phyloP scores from a whole-genome alignment of 2,797 vertebrate species.

The Crocidura indochinensis region DNA sequence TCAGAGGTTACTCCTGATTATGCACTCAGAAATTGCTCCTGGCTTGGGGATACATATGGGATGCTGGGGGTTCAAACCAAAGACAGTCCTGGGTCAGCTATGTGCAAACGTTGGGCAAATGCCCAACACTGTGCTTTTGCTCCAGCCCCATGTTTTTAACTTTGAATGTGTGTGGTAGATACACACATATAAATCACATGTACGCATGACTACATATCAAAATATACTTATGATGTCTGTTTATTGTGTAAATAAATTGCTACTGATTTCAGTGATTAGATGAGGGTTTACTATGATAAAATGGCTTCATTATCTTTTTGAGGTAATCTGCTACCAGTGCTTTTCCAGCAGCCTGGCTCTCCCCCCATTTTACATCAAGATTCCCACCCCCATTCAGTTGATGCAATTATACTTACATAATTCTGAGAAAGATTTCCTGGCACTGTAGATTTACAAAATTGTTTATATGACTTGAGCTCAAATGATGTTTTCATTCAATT shows the following conservation, averaged over 20 bases:
- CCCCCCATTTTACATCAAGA: slow-evolving; percentile 58
- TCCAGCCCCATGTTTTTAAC: too few species aligned
- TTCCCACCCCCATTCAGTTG: slow-evolving; percentile 53
- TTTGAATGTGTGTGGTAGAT: background rate
- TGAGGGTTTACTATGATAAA: slow-evolving; percentile 64
- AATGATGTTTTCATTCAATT: slow-evolving; percentile 65
- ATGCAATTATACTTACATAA: slow-evolving; percentile 78
- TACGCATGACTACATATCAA: slow-evolving; percentile 4
- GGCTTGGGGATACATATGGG: too few species aligned
- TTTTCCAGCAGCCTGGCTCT: slow-evolving; percentile 38
- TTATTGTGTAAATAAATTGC: slow-evolving; percentile 53
- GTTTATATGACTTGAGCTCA: slow-evolving; percentile 60
- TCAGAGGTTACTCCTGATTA: too few species aligned
- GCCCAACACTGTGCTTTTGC: too few species aligned
- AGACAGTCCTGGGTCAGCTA: too few species aligned
- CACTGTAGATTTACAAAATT: slow-evolving; percentile 77
- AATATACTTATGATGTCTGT: slow-evolving; percentile 18
- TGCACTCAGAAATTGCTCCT: too few species aligned
- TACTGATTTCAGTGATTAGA: slow-evolving; percentile 30
- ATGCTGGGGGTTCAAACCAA: too few species aligned
- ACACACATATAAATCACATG: slow-evolving; percentile 37
- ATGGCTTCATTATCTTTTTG: slow-evolving; percentile 58
- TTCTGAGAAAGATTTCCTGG: slow-evolving; percentile 67
- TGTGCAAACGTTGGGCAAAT: too few species aligned
- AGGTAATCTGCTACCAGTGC: slow-evolving; percentile 34